These are phyloP conservation scores for Drosophila neonasuta DNA, from an alignment of 2,888 invertebrate species.

Conservation along the genomic window DNA sequence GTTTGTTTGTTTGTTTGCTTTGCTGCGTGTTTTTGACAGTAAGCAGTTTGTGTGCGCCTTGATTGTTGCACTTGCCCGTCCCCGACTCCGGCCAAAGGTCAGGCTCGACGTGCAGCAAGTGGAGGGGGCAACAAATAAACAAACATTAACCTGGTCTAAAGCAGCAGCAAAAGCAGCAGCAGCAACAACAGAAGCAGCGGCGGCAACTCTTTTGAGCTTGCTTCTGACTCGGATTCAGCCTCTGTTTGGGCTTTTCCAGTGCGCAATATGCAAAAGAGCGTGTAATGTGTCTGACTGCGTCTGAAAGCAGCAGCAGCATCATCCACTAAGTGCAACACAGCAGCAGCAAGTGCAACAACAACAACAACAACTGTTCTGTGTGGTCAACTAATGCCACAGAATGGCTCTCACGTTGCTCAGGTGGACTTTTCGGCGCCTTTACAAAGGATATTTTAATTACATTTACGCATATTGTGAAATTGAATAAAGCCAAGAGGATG, in stretches of 20 bases:
- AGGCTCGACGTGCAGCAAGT: conserved; percentile 47
- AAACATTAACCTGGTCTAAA: conserved; percentile 61
- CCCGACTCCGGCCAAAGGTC: conserved; percentile 57
- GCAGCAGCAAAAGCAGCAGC: conserved; percentile 24
- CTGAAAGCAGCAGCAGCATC: conserved; percentile 31
- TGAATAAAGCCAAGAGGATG: conserved; percentile 57
- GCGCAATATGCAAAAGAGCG: conserved; percentile 73
- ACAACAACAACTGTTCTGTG: conserved; percentile 43
- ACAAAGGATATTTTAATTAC: conserved; percentile 74
- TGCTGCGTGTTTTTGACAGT: conserved; percentile 73
- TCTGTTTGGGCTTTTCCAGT: conserved; percentile 45
- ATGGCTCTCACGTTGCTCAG: conserved; percentile 60
- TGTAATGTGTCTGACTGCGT: conserved; percentile 62
- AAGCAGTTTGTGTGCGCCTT: conserved; percentile 74
- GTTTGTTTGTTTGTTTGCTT: conserved; percentile 59
- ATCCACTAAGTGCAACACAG: conserved; percentile 21
- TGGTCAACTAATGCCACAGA: conserved; percentile 72
- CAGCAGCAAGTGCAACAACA: conserved; percentile 23
- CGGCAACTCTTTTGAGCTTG: conserved; percentile 57
- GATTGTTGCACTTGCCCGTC: conserved; percentile 71
- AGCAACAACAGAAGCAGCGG: conserved; percentile 17
- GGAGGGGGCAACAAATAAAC: conserved; percentile 64
- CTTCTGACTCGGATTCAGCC: conserved; percentile 27
- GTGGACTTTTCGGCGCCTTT: conserved; percentile 66
- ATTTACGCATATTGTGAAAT: conserved; percentile 74